Evolutionary conservation across 2,888 invertebrate species (phyloP).

Genomic region (Minunthozetes semirufus): DNA sequence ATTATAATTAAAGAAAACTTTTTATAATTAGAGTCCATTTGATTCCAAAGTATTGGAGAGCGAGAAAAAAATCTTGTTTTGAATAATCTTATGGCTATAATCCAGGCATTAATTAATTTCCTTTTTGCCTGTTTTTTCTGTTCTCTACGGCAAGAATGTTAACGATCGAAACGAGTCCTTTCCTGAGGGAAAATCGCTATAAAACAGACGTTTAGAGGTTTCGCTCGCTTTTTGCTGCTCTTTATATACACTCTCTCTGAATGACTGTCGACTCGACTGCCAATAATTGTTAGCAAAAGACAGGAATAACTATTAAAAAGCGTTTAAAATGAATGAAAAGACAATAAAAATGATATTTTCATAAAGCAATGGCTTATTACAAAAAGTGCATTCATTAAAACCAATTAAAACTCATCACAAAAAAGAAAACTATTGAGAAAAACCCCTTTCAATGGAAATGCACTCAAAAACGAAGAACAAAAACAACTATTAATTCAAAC

Average conservation of each 20-base stretch:
- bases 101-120: background rate
- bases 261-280: background rate
- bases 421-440: too few species aligned
- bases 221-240: background rate
- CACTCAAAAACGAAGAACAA: too few species aligned
- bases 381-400: too few species aligned
- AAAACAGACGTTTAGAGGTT: constrained; percentile 11
- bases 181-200: constrained; percentile 10
- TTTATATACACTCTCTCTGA: background rate
- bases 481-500: too few species aligned
- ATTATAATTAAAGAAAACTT: too few species aligned
- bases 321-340: background rate
- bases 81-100: background rate
- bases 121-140: background rate
- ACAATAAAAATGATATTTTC: constrained; percentile 4
- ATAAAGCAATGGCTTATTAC: background rate
- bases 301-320: constrained; percentile 3
- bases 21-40: too few species aligned
- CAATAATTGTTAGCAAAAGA: background rate
- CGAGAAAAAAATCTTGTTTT: background rate
- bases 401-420: too few species aligned
- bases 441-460: too few species aligned
- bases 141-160: constrained; percentile 1
- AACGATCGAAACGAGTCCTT: constrained; percentile 7
- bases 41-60: too few species aligned